These are phyloP conservation scores for Ceryle rudis DNA, from an alignment of 2,797 vertebrate species.

Conservation along the genomic window DNA sequence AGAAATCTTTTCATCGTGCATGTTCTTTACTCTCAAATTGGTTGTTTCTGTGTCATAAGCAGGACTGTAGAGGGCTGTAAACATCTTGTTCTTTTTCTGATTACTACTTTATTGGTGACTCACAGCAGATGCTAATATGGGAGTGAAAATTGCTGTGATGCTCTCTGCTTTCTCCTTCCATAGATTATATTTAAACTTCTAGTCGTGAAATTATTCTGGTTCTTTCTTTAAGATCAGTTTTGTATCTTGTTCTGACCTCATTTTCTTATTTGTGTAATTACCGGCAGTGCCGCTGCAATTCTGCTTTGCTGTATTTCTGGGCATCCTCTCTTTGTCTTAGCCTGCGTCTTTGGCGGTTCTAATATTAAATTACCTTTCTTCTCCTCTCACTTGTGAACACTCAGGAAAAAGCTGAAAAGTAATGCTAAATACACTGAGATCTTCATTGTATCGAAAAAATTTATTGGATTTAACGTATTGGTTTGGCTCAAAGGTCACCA, in stretches of 20 bases:
- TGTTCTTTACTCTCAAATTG: neutral
- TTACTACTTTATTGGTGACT: neutral
- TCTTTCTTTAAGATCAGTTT: slow-evolving; percentile 9
- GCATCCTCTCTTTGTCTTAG: neutral
- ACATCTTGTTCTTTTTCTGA: neutral
- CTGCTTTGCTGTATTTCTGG: neutral
- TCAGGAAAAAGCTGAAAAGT: neutral
- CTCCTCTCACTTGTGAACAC: neutral
- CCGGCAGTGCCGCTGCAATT: neutral
- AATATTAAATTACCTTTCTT: neutral
- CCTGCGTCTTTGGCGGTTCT: neutral
- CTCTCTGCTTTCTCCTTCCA: neutral
- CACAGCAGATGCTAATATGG: neutral
- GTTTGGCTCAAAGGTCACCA: slow-evolving; percentile 41
- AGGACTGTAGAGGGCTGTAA: neutral
- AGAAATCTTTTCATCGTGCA: neutral
- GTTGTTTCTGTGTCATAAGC: neutral
- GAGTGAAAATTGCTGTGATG: neutral
- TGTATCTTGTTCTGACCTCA: neutral
- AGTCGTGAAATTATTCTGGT: neutral
- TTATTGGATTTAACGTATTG: neutral
- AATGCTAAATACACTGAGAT: neutral
- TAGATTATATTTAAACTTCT: neutral
- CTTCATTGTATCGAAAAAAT: neutral
- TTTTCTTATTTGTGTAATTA: neutral